Base-by-base conservation (phyloP, 2,888 invertebrate species). In the Itoplectis maculator region DNA sequence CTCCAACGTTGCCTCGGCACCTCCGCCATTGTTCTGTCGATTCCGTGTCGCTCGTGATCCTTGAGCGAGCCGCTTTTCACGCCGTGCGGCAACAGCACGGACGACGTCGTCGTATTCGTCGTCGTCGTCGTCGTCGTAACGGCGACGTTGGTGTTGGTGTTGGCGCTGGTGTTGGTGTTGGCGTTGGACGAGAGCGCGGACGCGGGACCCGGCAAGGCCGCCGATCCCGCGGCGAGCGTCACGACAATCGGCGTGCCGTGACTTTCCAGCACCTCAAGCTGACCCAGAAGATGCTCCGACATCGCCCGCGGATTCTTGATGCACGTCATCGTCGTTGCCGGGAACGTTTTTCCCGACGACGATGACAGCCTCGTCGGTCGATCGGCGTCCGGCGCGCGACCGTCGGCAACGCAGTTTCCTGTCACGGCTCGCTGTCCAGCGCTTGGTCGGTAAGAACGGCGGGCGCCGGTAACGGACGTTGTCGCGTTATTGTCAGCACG, bases 231-330 rank as follows among this genome's bases (percentile, higher is more conserved):
- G 0, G 90, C 88, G 13, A 88, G 88, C 11, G 90, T 75, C 7
- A n/a, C n/a, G n/a, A 91, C 88, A 2, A 88, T 69, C 2, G 90
- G 87, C 0, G 89, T 78, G 51, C 84, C 87, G 0, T 89, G 87
- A 23, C 77, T 69, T 2, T 81, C 85, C 42, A 84, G 85, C 6
- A 87, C 84, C 20, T 92, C 92, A 42, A 88, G 85, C 81, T 91
- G 92, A 79, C 90, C 92, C 87, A 92, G 82, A 84, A 92, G 91
- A 88, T 92, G 92, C 88, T 92, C 92, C 87, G 92, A 92, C 87
- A 87, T 87, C 79, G 91, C 89, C 87, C 91, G 86, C 82, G 92
- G 91, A 82, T 92, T 92, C 88, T 92, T 92, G 69, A 92, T 90
- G 86, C 91, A 92, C 42, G 91, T 91, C 92, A 92, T 91, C 18